Evolutionary conservation across 2,888 invertebrate genomes (phyloP), one percentile per base, ranked within the genome.

Genomic region (Abrostola triplasia): DNA sequence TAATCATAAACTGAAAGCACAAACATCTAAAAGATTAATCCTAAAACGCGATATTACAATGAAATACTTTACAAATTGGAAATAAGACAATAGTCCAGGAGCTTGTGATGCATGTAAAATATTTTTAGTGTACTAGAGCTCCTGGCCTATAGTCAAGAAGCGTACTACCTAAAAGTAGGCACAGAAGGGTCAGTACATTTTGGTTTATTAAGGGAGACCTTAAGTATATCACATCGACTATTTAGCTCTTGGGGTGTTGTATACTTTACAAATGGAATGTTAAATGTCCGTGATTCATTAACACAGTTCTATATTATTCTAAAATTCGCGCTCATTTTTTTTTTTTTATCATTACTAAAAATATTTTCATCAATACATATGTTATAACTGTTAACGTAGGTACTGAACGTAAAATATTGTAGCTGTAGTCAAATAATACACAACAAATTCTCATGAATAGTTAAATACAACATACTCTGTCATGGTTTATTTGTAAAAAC

Each of bases 141-240:
- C 82, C 77, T 67, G 78, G 66, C 50, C 76, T 82, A 85, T 77
- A 74, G 74, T 67, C 78, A 65, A 66, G 77, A 80, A 81, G 79
- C 79, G 73, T 77, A 81, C 74, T 78, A 75, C 80, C 77, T 90
- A 93, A 84, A 69, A 92, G 88, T 90, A 94, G 94, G 94, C 94
- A 94, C 94, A 92, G 92, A 92, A 90, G 92, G 93, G 91, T 94
- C 94, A 94, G 94, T 94, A 94, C 94, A 88, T 92, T 93, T 92
- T 93, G 93, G 92, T 93, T 92, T 90, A 84, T 71, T 85, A 88
- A 79, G 91, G 92, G 92, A 91, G 89, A 90, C 87, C 88, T 91
- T 92, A 90, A 90, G 84, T 79, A 87, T 94, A 94, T 93, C 93
- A 94, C 93, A 93, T 89, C 88, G 85, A 93, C 90, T 91, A 89